A percentile compares a stretch with the other conserved stretches of the same genome.
phyloP scores from a whole-genome alignment of 2,113 vertebrate genomes.

The Amblyornis subalaris region DNA sequence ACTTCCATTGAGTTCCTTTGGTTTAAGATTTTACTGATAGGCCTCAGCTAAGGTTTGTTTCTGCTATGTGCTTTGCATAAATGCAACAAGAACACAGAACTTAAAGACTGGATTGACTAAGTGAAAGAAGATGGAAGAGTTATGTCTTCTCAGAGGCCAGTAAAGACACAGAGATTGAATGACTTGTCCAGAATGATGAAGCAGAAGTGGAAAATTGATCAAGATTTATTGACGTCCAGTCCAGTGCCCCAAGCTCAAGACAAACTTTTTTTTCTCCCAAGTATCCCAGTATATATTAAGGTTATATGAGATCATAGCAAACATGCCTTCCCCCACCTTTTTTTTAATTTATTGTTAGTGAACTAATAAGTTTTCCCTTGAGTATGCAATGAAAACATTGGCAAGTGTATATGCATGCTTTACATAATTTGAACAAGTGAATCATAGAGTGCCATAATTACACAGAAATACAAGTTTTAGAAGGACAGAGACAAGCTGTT shows the following conservation, averaged over 20 bases:
- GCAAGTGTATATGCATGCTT: neutral
- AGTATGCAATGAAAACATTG: neutral
- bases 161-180: slow-evolving; percentile 4
- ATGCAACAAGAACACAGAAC: neutral
- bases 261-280: neutral
- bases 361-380: neutral
- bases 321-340: rapidly evolving
- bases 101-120: neutral
- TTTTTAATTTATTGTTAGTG: neutral
- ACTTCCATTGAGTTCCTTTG: neutral
- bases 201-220: neutral
- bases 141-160: neutral
- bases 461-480: neutral
- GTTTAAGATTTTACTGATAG: neutral
- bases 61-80: neutral
- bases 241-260: neutral
- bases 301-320: neutral
- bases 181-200: slow-evolving; percentile 15
- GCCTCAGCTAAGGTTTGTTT: neutral
- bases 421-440: neutral
- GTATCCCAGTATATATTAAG: neutral
- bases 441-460: neutral
- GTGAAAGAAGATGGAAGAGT: neutral
- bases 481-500: neutral
- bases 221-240: neutral